Evolutionary conservation across 2,888 invertebrate species (phyloP), one percentile per base, ranked within the genome.

Genomic region (Psylliodes chrysocephalus): DNA sequence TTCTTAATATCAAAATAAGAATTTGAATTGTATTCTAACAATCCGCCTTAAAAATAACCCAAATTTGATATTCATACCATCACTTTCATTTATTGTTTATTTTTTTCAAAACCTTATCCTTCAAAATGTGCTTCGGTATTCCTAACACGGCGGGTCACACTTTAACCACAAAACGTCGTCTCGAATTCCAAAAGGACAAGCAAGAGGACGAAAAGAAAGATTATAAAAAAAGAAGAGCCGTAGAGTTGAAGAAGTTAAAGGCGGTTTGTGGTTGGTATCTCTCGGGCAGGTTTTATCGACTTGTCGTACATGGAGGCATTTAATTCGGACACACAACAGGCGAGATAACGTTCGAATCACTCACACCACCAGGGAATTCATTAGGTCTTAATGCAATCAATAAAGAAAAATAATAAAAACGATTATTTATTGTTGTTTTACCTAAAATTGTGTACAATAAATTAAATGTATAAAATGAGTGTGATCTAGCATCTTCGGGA

Each of bases 281-380:
- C 60, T 57, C 57, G 63, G 61, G 59, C 66, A 64, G 67, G 69
- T 66, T 69, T 69, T 66, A 65, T 64, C 69, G 72, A 65, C 69
- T 70, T 75, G 75, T 75, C 70, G 68, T 66, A 76, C 76, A 76
- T 71, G 71, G 64, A 69, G 72, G 63, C 70, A 74, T 76, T 76
- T 76, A 76, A 74, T 75, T 76, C 74, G 73, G 68, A 71, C 70
- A 73, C 72, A 73, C 73, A 65, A 67, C 55, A 67, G 71, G 72
- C 66, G 71, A 68, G 71, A 70, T 72, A 68, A 64, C 52, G 60
- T 42, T 57, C 54, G 38, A 40, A 44, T 15, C 51, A 25, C 25
- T 46, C 46, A 25, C 49, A 49, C 49, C 49, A 42, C 42, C 42
- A n/a, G 12, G 6, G 42, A 42, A 42, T 42, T 42, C 42, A 42